Evolutionary conservation across 2,113 vertebrate genomes (phyloP), one percentile per base, ranked within the genome.

Genomic region (Australoheros scitulus): DNA sequence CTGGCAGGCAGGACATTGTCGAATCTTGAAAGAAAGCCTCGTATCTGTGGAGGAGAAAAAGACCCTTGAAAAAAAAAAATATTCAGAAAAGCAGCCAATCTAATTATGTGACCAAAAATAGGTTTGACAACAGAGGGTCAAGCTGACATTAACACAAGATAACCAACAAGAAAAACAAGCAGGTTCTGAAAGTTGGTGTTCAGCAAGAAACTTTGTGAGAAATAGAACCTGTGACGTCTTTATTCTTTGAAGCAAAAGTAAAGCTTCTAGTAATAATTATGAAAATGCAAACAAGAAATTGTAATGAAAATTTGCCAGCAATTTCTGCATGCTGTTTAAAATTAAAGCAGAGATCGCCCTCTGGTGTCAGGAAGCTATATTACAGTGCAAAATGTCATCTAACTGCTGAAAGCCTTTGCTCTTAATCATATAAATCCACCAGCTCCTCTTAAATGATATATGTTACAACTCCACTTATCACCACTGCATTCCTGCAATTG

Each of bases 1-100:
- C 98, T 99, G 83, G 99, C 98, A 59, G 98, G 98, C 90, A 99
- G 97, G 82, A 99, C 98, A 7, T 99, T 98, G 94, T 99, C 98
- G 85, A 99, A 99, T 79, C 98, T 96, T 47, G 98, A 98, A 55
- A 99, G 96, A 94, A 99, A 99, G 29, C 98, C 98, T 87, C 98
- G 97, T 77, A 99, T 99, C 98, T 99, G 90, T 63, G 84, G 60
- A 80, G 80, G 59, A 87, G 77, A 80, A 89, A 88, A 84, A 75
- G 3, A 50, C 20, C 55, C 24, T 18, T 60, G 24, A 41, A 10
- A 72, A 47, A 76, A 77, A 3, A 18, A 3, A 18, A 59, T 1
- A 36, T 74, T 75, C 15, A 72, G 17, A 52, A 72, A 32, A 64
- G 50, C 26, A 68, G 4, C 29, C 1, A 50, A 36, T 59, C 29